Evolutionary conservation across 2,888 invertebrate species (phyloP), one percentile per base, ranked within the genome.

Genomic region (Stenichneumon culpator): DNA sequence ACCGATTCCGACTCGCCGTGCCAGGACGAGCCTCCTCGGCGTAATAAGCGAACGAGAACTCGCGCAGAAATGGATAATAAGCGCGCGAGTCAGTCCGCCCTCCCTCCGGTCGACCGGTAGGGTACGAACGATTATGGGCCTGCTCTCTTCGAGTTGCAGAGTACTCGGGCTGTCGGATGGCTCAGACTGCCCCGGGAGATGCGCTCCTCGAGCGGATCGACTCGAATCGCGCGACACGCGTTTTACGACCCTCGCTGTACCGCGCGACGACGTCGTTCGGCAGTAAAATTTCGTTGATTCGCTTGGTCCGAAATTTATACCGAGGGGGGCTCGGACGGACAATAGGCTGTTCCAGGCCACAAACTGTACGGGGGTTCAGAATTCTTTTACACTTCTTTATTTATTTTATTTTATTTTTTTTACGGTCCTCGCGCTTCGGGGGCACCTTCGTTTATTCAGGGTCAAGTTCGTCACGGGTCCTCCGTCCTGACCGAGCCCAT

Each of bases 361-460:
- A 16, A 14, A 7, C 25, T 5, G 19, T 1, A 36, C 9, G 36
- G 36, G 19, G 22, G 25, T 50, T 44, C 44, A 6, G n/a, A n/a
- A 39, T 67, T 68, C 54, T 25, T 68, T 68, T 14, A 28, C 36
- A 22, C 72, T 54, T 28, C n/a, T 39, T 19, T 25, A n/a, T 65
- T 57, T 39, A 39, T 39, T 39, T 39, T 39, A 2, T 39, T 39
- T 9, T 22, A 25, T 14, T 72, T 22, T 9, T 52, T 78, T 67
- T 67, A 52, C 77, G 70, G 74, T 77, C 73, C 50, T 77, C 79
- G n/a, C 22, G 69, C n/a, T 80, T 77, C 39, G 39, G 73, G 60
- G 73, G 52, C 80, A 78, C 52, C 81, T 80, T 84, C 84, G 77
- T 84, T 84, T 81, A 78, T 81, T 84, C 81, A 84, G 81, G 84